phyloP scores from a whole-genome alignment of 2,113 vertebrate genomes.

The Pogona vitticeps region DNA sequence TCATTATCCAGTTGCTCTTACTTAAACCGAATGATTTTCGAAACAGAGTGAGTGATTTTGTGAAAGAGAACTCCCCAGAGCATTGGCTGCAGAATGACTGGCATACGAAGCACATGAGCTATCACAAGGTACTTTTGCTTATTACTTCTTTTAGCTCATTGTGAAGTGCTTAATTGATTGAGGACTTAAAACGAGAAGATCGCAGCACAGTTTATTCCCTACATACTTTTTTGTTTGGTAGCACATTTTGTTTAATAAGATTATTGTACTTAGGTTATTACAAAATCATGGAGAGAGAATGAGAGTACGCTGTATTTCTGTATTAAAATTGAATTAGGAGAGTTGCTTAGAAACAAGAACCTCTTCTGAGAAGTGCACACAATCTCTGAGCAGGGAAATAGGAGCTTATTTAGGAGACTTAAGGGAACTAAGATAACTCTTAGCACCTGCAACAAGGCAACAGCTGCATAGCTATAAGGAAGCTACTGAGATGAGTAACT shows the following conservation, averaged over 20 bases:
- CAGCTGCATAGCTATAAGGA: neutral
- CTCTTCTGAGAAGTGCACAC: neutral
- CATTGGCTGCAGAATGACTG: slow-evolving; percentile 99
- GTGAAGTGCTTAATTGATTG: neutral
- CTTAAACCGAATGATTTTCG: slow-evolving; percentile 98
- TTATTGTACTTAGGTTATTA: neutral
- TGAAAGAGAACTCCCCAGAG: slow-evolving; percentile 97
- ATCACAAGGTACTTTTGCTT: slow-evolving; percentile 88
- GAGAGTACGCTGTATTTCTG: neutral
- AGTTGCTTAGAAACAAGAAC: too few relatives aligned
- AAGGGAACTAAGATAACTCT: neutral
- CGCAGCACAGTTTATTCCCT: neutral
- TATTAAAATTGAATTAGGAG: neutral
- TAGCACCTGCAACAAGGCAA: neutral
- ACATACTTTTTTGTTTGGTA: neutral
- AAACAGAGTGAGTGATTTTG: slow-evolving; percentile 97
- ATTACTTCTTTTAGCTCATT: neutral
- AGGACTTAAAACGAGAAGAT: neutral
- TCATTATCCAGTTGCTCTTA: slow-evolving; percentile 97
- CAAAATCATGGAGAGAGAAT: neutral
- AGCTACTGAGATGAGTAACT: neutral
- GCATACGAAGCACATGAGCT: slow-evolving; percentile 98
- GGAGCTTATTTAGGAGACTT: neutral
- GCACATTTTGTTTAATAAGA: neutral
- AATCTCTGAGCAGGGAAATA: neutral